phyloP scores from a whole-genome alignment of 2,888 invertebrate genomes.

The Barypeithes pellucidus region DNA sequence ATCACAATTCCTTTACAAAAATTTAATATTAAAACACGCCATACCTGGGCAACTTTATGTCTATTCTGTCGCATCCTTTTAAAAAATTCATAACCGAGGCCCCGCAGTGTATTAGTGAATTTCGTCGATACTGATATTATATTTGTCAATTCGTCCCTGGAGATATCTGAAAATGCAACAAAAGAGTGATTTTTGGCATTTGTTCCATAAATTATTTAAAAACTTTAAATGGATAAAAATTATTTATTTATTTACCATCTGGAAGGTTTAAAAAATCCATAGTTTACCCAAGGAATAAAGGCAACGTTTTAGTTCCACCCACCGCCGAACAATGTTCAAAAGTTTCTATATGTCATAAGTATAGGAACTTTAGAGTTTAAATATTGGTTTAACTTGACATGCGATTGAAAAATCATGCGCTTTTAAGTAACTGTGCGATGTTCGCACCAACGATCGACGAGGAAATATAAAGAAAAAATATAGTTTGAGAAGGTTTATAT shows the following conservation, averaged over 20 bases:
- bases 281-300: background rate
- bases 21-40: conserved; percentile 3
- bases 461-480: too few species aligned
- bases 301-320: background rate
- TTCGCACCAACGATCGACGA: conserved; percentile 10
- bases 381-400: conserved; percentile 1
- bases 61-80: conserved; percentile 60
- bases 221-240: background rate
- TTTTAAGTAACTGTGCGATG: background rate
- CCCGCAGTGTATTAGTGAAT: conserved; percentile 40
- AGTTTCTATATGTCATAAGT: background rate
- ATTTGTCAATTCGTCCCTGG: conserved; percentile 22
- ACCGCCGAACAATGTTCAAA: background rate
- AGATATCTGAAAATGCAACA: conserved; percentile 23
- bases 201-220: background rate
- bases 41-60: conserved; percentile 64
- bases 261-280: conserved; percentile 22
- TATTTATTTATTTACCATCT: conserved; percentile 25
- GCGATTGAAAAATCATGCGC: conserved; percentile 16
- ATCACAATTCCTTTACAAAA: too few species aligned
- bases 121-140: conserved; percentile 13
- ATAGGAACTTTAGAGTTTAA: background rate
- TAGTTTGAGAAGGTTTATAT: too few species aligned
- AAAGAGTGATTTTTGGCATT: background rate
- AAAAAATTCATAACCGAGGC: conserved; percentile 62